A percentile compares a stretch with the other conserved stretches of the same genome.
Evolutionary conservation across 2,113 vertebrate genomes (phyloP).

Genomic region (Nothobranchius furzeri): DNA sequence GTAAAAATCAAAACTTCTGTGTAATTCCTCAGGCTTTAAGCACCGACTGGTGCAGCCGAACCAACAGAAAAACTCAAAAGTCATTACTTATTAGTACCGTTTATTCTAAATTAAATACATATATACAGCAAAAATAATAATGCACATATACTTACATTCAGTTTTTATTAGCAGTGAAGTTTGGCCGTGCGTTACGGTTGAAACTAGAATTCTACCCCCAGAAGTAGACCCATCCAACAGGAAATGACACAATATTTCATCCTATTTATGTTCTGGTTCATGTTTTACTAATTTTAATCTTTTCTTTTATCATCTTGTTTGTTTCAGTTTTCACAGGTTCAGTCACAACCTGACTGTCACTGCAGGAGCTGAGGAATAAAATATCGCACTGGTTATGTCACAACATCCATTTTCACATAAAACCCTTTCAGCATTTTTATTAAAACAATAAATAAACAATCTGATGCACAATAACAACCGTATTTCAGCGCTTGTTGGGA

Average conservation of each 20-base stretch:
- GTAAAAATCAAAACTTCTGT: neutral
- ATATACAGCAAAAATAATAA: slow-evolving; percentile 10
- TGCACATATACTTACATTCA: slow-evolving; percentile 11
- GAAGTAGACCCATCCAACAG: too few relatives aligned
- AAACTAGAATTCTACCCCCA: neutral
- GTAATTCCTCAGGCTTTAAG: neutral
- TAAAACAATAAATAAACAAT: neutral
- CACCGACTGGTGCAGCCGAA: slow-evolving; percentile 10
- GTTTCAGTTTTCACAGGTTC: too few relatives aligned
- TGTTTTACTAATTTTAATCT: too few relatives aligned
- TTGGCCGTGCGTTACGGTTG: neutral
- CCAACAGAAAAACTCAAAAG: slow-evolving; percentile 12
- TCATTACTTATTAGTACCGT: slow-evolving; percentile 15
- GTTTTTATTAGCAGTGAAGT: neutral
- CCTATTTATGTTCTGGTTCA: too few relatives aligned
- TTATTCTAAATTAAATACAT: slow-evolving; percentile 52
- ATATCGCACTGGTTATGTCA: neutral
- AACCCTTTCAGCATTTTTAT: neutral
- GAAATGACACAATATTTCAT: too few relatives aligned
- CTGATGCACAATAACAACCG: neutral
- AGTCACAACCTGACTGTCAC: too few relatives aligned
- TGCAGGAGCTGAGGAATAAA: too few relatives aligned
- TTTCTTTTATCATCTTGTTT: too few relatives aligned
- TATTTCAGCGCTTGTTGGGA: neutral
- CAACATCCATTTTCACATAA: neutral